These are phyloP conservation scores for Gymnocephalus cernua DNA, from an alignment of 2,113 vertebrate species.

Conservation along the genomic window DNA sequence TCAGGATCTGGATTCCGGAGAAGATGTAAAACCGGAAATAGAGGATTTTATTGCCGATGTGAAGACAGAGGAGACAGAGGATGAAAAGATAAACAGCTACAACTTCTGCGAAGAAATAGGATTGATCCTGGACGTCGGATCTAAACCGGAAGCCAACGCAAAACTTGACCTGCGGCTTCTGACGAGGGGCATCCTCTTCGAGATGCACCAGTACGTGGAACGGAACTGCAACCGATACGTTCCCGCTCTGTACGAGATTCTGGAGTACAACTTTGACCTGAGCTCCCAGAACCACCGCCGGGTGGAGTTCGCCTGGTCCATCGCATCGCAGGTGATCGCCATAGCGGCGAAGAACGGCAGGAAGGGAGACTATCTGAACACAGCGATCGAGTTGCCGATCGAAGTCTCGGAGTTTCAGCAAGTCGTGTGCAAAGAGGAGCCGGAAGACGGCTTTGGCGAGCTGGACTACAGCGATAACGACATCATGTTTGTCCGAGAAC, in stretches of 20 bases:
- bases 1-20: neutral
- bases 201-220: conserved; percentile 49
- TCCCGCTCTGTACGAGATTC: conserved; percentile 49
- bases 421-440: conserved; percentile 50
- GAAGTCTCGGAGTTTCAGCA: neutral
- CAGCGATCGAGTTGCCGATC: conserved; percentile 41
- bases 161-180: conserved; percentile 35
- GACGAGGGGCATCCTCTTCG: conserved; percentile 45
- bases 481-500: conserved; percentile 37
- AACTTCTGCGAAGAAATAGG: conserved; percentile 35
- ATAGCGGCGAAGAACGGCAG: conserved; percentile 24
- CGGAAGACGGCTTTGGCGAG: neutral
- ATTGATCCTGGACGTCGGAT: neutral
- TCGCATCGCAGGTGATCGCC: conserved; percentile 48
- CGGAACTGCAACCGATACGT: conserved; percentile 35
- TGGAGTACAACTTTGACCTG: conserved; percentile 66
- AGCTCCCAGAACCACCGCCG: conserved; percentile 40
- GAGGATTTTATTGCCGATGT: neutral
- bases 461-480: neutral
- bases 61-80: neutral
- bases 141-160: conserved; percentile 1
- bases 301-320: conserved; percentile 57
- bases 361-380: conserved; percentile 26
- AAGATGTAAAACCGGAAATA: neutral
- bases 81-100: neutral